A percentile compares a stretch with the other conserved stretches of the same genome.
phyloP scores from a whole-genome alignment of 2,888 invertebrate species.

The Thera obeliscata region DNA sequence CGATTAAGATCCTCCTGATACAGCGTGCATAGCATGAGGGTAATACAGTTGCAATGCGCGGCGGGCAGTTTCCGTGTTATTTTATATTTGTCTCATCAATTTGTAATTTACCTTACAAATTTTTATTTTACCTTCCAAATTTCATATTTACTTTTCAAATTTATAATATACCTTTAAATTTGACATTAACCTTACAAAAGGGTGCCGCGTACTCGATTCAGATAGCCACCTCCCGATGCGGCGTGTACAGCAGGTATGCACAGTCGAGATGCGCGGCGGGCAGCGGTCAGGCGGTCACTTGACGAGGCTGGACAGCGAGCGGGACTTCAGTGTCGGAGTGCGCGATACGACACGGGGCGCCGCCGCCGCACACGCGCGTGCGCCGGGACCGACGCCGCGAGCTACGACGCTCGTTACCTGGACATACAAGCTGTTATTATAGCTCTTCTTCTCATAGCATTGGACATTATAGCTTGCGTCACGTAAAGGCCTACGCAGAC shows the following conservation, averaged over 20 bases:
- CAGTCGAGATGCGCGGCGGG: slow-evolving; percentile 40
- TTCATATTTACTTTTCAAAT: neutral
- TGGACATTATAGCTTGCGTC: no score
- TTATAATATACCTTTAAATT: neutral
- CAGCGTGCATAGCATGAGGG: no score
- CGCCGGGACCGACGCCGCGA: slow-evolving; percentile 81
- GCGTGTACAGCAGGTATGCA: slow-evolving; percentile 30
- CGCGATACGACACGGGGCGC: slow-evolving; percentile 73
- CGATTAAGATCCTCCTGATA: no score
- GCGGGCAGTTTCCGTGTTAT: no score
- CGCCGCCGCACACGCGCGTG: slow-evolving; percentile 75
- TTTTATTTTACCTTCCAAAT: neutral
- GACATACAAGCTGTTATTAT: neutral
- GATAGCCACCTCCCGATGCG: slow-evolving; percentile 31
- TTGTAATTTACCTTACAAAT: neutral
- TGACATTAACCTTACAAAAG: neutral
- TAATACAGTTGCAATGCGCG: no score
- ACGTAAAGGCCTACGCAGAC: no score
- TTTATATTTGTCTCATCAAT: neutral
- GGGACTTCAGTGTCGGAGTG: slow-evolving; percentile 82
- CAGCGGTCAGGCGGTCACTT: slow-evolving; percentile 78
- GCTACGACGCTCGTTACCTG: slow-evolving; percentile 73
- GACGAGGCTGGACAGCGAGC: slow-evolving; percentile 84
- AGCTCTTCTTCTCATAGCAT: neutral
- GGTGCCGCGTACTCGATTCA: slow-evolving; percentile 8